Percentiles rank a stretch among this genome's conserved stretches.
phyloP scores from a whole-genome alignment of 2,888 invertebrate species.

The Syritta pipiens region DNA sequence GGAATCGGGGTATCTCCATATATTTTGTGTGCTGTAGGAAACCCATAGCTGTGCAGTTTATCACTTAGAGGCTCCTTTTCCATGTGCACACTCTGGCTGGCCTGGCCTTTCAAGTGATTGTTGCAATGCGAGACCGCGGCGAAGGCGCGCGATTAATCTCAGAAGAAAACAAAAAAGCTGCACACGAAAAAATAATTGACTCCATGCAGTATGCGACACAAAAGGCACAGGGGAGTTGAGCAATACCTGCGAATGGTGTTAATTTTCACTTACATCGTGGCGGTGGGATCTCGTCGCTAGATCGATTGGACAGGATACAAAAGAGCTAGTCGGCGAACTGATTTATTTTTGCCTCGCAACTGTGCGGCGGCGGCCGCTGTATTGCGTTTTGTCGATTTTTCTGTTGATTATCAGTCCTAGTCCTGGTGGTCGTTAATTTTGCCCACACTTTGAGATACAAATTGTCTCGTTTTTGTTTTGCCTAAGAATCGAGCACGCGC shows the following conservation, averaged over 20 bases:
- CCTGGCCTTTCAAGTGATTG: neutral
- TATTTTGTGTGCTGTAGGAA: neutral
- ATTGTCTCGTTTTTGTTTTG: constrained; percentile 44
- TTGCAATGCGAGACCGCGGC: too few species aligned
- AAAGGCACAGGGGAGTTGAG: constrained; percentile 28
- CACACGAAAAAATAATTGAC: constrained; percentile 46
- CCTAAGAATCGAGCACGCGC: constrained; percentile 49
- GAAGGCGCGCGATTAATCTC: constrained; percentile 46
- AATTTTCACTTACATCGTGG: constrained; percentile 54
- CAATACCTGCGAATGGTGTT: constrained; percentile 41
- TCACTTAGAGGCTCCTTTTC: constrained; percentile 7
- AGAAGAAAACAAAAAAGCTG: constrained; percentile 22
- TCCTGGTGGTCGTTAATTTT: constrained; percentile 63
- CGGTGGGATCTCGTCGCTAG: constrained; percentile 37
- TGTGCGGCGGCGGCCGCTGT: constrained; percentile 32
- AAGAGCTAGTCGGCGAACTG: constrained; percentile 41
- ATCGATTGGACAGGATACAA: constrained; percentile 43
- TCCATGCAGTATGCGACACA: constrained; percentile 46
- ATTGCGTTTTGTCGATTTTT: constrained; percentile 53
- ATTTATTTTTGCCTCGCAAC: constrained; percentile 14
- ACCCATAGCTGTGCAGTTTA: constrained; percentile 2
- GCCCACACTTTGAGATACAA: constrained; percentile 61
- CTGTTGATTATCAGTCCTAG: constrained; percentile 50
- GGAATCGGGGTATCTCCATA: neutral
- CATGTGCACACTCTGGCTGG: neutral